Base-by-base conservation (phyloP, 2,113 vertebrate genomes). In the Mastomys coucha region DNA sequence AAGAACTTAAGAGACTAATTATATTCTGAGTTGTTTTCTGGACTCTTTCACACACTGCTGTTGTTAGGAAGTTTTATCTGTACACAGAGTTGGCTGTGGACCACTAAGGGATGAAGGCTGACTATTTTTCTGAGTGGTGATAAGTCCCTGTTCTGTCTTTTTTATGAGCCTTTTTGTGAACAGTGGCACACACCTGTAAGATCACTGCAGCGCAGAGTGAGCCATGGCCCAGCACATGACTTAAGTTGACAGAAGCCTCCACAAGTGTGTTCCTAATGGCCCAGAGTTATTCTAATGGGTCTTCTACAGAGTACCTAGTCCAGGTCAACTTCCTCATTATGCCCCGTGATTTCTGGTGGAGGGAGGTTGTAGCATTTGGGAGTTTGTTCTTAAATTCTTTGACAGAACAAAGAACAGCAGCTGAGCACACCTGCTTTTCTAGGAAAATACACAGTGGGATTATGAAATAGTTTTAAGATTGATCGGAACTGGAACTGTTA, bases 401-500 rank as follows among this genome's bases (percentile, higher is more conserved):
- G 42, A 84, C 17, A n/a, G n/a, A n/a, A n/a, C n/a, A n/a, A n/a
- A n/a, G n/a, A n/a, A n/a, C n/a, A n/a, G n/a, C n/a, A 97, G 67
- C 93, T 96, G 89, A 91, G 33, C 84, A 90, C 4, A 51, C 10
- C 70, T 96, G 31, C 49, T 82, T 80, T 98, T 67, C 94, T 82
- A 91, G 92, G 81, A 92, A 89, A 97, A 26, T 91, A 69, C 70
- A 70, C 42, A 90, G 77, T 87, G 76, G 91, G 96, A 91, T 96
- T 94, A 70, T 42, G 93, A 91, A 96, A 45, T 91, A 97, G 14
- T 36, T 96, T 97, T 95, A 82, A 98, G 88, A 36, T 70, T 97
- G 96, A 93, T 95, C 92, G 96, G 91, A 97, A 88, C 98, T 97
- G 96, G 91, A 97, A 88, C 98, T 97, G 88, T 93, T 78, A 95